These are phyloP conservation scores for Podarcis muralis DNA, from an alignment of 2,113 vertebrate species.

Conservation along the genomic window DNA sequence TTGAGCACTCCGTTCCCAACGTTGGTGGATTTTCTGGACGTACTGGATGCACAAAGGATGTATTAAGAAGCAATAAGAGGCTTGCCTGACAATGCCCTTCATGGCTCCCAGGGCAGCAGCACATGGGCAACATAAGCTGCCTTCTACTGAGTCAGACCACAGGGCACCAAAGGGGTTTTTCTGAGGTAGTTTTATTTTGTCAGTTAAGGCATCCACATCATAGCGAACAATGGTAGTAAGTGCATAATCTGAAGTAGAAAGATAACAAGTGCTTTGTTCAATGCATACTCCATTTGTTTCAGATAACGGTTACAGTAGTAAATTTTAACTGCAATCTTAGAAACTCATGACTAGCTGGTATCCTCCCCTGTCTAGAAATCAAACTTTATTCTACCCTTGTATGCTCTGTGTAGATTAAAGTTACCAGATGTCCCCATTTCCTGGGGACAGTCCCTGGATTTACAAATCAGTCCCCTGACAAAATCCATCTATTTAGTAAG, in stretches of 20 bases:
- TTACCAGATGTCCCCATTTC: too few species aligned
- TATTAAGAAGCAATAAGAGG: not conserved
- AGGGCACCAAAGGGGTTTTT: too few species aligned
- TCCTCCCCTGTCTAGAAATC: not conserved
- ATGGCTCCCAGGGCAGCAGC: not conserved
- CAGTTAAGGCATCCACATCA: not conserved
- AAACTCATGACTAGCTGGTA: not conserved
- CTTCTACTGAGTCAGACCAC: not conserved
- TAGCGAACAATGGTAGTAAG: not conserved
- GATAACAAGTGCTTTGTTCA: not conserved
- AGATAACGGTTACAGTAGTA: not conserved
- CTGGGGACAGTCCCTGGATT: too few species aligned
- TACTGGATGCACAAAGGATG: not conserved
- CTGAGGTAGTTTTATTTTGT: not conserved
- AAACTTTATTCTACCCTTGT: not conserved
- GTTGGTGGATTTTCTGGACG: not conserved
- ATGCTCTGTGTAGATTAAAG: not conserved
- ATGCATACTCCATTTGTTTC: not conserved
- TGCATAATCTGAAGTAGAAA: not conserved
- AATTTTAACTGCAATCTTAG: not conserved
- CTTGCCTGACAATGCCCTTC: not conserved
- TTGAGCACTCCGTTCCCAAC: not conserved
- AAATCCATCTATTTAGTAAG: too few species aligned
- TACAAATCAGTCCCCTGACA: too few species aligned
- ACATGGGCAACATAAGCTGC: not conserved